Evolutionary conservation across 2,888 invertebrate genomes (phyloP).

Genomic region (Drosophila algonquin): DNA sequence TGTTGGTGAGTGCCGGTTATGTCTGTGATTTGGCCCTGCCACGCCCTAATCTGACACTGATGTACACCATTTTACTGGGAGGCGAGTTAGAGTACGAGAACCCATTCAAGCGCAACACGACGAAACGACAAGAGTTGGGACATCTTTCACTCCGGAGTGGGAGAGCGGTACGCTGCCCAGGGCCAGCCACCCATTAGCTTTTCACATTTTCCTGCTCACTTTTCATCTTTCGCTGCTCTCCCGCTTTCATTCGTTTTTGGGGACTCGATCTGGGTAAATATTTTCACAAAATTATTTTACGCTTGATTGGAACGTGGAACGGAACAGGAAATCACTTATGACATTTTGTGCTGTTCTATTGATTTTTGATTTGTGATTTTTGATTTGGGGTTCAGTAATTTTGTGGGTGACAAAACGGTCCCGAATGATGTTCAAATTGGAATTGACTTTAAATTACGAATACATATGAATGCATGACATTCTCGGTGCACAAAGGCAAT

Average conservation of each 20-base stretch:
- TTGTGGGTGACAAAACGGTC: conserved; percentile 55
- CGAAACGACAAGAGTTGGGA: conserved; percentile 34
- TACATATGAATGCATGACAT: background rate
- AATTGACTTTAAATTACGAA: conserved; percentile 16
- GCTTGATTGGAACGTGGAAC: conserved; percentile 70
- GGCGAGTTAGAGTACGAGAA: conserved; percentile 17
- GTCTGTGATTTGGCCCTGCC: conserved; percentile 63
- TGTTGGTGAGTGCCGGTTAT: conserved; percentile 51
- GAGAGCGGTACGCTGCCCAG: conserved; percentile 20
- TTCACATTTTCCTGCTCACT: conserved; percentile 39
- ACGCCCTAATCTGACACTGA: conserved; percentile 76
- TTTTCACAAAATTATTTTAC: conserved; percentile 76
- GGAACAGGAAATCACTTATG: conserved; percentile 77
- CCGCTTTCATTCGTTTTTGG: conserved; percentile 21
- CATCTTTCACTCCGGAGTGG: conserved; percentile 18
- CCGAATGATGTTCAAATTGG: conserved; percentile 21
- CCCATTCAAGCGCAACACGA: conserved; percentile 57
- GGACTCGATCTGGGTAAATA: conserved; percentile 66
- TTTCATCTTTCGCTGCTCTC: conserved; percentile 24
- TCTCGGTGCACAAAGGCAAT: conserved; percentile 1
- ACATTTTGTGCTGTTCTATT: conserved; percentile 69
- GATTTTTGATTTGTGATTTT: conserved; percentile 48
- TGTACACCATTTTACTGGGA: conserved; percentile 64
- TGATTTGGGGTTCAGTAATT: conserved; percentile 64
- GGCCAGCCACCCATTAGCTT: conserved; percentile 35